A percentile compares a stretch with the other conserved stretches of the same genome.
These are phyloP conservation scores for Caenorhabditis parvicauda DNA, from an alignment of 2,888 invertebrate species.

Conservation along the genomic window DNA sequence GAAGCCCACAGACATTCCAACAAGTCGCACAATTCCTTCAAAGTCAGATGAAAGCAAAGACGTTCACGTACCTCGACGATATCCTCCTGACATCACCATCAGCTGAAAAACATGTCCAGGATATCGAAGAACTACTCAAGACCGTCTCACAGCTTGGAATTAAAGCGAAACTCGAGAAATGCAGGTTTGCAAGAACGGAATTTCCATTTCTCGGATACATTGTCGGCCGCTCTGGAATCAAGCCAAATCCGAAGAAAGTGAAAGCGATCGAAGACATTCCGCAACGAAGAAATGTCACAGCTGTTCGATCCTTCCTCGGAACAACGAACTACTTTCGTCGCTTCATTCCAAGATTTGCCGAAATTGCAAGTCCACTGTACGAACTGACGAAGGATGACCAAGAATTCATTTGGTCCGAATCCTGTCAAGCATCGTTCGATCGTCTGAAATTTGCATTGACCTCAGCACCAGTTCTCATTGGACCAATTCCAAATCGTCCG, in stretches of 20 bases:
- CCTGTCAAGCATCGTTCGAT: slow-evolving; percentile 16
- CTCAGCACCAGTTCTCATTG: slow-evolving; percentile 15
- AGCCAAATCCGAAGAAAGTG: slow-evolving; percentile 26
- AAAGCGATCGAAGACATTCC: slow-evolving; percentile 16
- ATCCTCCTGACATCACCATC: slow-evolving; percentile 15
- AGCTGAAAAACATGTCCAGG: slow-evolving; percentile 27
- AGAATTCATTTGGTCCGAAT: slow-evolving; percentile 12
- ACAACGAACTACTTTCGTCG: slow-evolving; percentile 26
- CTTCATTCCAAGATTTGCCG: slow-evolving; percentile 32
- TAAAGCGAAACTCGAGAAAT: slow-evolving; percentile 27
- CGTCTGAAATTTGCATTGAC: slow-evolving; percentile 14
- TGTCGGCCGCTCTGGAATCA: slow-evolving; percentile 26
- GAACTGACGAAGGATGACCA: slow-evolving; percentile 22
- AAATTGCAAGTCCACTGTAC: slow-evolving; percentile 22
- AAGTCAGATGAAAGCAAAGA: neutral
- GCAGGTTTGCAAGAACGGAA: slow-evolving; percentile 22
- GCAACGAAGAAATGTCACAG: slow-evolving; percentile 11
- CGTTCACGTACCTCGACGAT: slow-evolving; percentile 35
- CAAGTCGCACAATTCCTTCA: slow-evolving; percentile 7
- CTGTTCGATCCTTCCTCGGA: slow-evolving; percentile 28
- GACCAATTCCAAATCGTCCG: slow-evolving; percentile 4
- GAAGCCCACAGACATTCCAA: slow-evolving; percentile 27
- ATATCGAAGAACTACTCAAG: slow-evolving; percentile 26
- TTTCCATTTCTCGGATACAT: slow-evolving; percentile 34
- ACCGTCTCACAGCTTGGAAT: slow-evolving; percentile 16